phyloP scores from a whole-genome alignment of 2,113 vertebrate genomes.

The Myiozetetes cayanensis region DNA sequence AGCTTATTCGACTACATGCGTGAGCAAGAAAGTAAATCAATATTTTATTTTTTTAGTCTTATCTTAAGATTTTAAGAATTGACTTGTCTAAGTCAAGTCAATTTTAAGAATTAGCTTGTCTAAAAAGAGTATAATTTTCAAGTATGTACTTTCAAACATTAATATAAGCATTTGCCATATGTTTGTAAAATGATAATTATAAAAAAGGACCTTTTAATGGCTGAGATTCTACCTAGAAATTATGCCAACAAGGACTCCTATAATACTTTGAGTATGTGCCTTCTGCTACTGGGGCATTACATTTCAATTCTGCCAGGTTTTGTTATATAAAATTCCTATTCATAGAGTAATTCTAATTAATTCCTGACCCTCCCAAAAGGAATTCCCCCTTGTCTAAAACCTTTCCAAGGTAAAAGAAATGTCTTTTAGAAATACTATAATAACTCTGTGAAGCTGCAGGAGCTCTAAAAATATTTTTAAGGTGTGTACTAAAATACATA shows the following conservation, averaged over 20 bases:
- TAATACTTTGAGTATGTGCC: background rate
- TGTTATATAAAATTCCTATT: slow-evolving; percentile 10
- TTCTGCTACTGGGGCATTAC: background rate
- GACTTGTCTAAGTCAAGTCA: background rate
- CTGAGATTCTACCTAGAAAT: background rate
- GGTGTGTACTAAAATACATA: background rate
- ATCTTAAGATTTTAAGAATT: background rate
- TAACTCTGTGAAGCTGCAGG: background rate
- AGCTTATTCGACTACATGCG: background rate
- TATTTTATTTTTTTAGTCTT: background rate
- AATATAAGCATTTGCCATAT: background rate
- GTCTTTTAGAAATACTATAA: background rate
- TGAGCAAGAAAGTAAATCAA: background rate
- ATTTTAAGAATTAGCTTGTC: background rate
- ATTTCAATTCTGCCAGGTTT: background rate
- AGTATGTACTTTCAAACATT: background rate
- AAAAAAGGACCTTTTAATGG: background rate
- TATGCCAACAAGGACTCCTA: background rate
- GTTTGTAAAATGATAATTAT: background rate
- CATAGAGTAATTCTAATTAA: slow-evolving; percentile 26
- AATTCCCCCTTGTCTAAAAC: background rate
- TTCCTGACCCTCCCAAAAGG: background rate
- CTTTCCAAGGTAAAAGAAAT: background rate
- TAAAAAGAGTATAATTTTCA: background rate
- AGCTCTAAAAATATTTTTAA: background rate